These are phyloP conservation scores for Clarias platycephalus DNA, from an alignment of 2,797 vertebrate genomes.

Conservation along the genomic window DNA sequence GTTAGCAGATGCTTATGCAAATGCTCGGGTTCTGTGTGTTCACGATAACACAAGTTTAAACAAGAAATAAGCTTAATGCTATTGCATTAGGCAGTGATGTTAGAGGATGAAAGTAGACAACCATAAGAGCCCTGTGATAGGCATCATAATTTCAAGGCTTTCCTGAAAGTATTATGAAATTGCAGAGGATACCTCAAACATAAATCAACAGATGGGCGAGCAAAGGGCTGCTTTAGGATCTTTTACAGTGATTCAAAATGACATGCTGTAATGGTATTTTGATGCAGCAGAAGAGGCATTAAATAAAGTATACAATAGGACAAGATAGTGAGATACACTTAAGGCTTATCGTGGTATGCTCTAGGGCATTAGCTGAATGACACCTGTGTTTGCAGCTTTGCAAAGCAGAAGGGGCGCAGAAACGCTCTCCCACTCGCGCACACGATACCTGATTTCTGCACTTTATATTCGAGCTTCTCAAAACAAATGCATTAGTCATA, in stretches of 20 bases:
- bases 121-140: slow-evolving; percentile 57
- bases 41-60: slow-evolving; percentile 68
- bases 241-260: slow-evolving; percentile 66
- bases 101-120: slow-evolving; percentile 62
- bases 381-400: slow-evolving; percentile 54
- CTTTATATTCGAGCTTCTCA: slow-evolving; percentile 50
- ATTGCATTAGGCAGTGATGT: slow-evolving; percentile 62
- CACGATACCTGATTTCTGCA: slow-evolving; percentile 31
- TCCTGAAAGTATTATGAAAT: slow-evolving; percentile 61
- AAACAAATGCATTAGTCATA: slow-evolving; percentile 48
- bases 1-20: slow-evolving; percentile 68
- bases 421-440: slow-evolving; percentile 34
- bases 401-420: slow-evolving; percentile 38
- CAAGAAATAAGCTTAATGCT: slow-evolving; percentile 65
- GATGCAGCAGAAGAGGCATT: slow-evolving; percentile 65
- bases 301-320: slow-evolving; percentile 50
- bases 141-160: slow-evolving; percentile 61
- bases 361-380: slow-evolving; percentile 56
- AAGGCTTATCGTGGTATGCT: slow-evolving; percentile 54
- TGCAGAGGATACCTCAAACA: slow-evolving; percentile 59
- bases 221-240: slow-evolving; percentile 67
- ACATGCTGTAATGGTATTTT: slow-evolving; percentile 71
- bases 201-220: slow-evolving; percentile 67
- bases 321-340: slow-evolving; percentile 48
- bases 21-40: slow-evolving; percentile 62